These are phyloP conservation scores for Anolis apletophallus DNA, from an alignment of 2,797 vertebrate genomes.

Conservation along the genomic window DNA sequence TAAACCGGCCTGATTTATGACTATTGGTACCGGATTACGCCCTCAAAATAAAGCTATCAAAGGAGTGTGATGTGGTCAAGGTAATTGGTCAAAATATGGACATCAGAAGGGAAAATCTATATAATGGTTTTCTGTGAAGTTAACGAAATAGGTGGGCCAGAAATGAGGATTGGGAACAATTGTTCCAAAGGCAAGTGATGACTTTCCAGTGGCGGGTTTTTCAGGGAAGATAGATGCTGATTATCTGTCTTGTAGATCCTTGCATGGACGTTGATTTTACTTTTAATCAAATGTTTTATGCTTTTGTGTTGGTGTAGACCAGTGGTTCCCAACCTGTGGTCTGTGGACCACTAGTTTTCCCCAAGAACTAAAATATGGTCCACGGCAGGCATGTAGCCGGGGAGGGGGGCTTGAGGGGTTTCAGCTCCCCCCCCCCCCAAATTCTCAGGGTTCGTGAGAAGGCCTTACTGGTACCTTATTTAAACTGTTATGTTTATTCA, in stretches of 20 bases:
- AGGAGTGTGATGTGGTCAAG: neutral
- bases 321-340: too few species aligned
- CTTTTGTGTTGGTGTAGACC: neutral
- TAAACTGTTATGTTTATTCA: too few species aligned
- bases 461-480: too few species aligned
- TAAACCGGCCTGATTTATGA: neutral
- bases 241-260: neutral
- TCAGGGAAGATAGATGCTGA: too few species aligned
- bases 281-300: neutral
- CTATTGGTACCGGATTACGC: neutral
- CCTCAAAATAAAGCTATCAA: constrained; percentile 12
- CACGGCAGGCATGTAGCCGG: too few species aligned
- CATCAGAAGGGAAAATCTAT: constrained; percentile 11
- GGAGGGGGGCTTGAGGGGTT: too few species aligned
- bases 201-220: neutral
- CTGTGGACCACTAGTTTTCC: too few species aligned
- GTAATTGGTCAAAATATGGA: constrained; percentile 20
- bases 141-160: neutral
- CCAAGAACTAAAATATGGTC: too few species aligned
- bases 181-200: neutral
- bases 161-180: neutral
- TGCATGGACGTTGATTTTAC: neutral
- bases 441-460: too few species aligned
- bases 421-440: too few species aligned
- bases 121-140: neutral